phyloP scores from a whole-genome alignment of 2,797 vertebrate genomes.

The Fundulus diaphanus region DNA sequence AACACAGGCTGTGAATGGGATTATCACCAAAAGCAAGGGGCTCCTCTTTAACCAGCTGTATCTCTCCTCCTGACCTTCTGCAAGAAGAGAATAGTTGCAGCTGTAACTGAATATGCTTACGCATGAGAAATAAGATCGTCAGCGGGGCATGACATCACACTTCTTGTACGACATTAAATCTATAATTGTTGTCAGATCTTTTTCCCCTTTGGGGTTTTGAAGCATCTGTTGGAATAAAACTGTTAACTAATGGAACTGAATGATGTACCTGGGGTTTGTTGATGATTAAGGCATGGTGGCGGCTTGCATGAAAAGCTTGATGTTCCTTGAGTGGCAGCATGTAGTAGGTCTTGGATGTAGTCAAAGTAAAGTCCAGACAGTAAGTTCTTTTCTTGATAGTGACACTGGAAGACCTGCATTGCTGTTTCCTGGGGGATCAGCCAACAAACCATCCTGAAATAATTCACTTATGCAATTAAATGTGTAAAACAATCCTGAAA shows the following conservation, averaged over 20 bases:
- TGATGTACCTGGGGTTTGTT: slow-evolving; percentile 72
- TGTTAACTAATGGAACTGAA: slow-evolving; percentile 5
- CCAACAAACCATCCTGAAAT: slow-evolving; percentile 32
- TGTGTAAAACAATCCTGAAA: slow-evolving; percentile 19
- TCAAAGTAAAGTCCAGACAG: slow-evolving; percentile 79
- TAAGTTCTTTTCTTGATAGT: slow-evolving; percentile 75
- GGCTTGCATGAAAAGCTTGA: slow-evolving; percentile 76
- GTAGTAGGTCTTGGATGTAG: slow-evolving; percentile 78
- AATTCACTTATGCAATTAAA: slow-evolving; percentile 24
- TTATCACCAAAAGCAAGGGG: slow-evolving; percentile 64
- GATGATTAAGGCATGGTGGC: slow-evolving; percentile 72
- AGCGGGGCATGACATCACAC: neutral
- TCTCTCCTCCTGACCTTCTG: slow-evolving; percentile 62
- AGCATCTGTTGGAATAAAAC: slow-evolving; percentile 13
- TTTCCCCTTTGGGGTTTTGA: neutral
- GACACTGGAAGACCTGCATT: slow-evolving; percentile 84
- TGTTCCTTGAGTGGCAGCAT: slow-evolving; percentile 62
- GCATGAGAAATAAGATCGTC: slow-evolving; percentile 28
- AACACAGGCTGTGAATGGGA: slow-evolving; percentile 66
- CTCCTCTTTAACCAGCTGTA: slow-evolving; percentile 57
- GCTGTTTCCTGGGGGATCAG: slow-evolving; percentile 73
- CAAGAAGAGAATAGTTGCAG: slow-evolving; percentile 30
- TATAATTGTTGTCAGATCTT: slow-evolving; percentile 29
- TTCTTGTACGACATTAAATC: slow-evolving; percentile 34
- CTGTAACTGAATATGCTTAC: slow-evolving; percentile 27